Evolutionary conservation across 2,113 vertebrate species (phyloP), one percentile per base, ranked within the genome.

Genomic region (Nyctereutes procyonoides): DNA sequence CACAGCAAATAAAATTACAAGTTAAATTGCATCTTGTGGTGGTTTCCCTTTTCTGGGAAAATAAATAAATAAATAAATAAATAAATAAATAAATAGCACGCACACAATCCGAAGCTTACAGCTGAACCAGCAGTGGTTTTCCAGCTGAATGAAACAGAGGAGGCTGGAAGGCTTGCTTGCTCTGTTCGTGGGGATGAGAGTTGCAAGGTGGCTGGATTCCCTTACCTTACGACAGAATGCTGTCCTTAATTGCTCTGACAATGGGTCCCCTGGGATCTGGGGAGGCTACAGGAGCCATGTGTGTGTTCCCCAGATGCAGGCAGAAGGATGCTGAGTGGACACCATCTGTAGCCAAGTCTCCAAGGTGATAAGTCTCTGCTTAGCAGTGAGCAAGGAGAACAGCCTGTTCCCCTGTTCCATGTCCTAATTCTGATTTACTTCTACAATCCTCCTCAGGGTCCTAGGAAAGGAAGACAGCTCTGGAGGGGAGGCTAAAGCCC

Each of bases 1-100:
- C 76, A 56, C 30, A 35, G 74, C 97, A 98, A 98, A 98, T 96
- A 97, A 80, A 97, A 97, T 97, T 93, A 98, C 85, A 38, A 96
- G 85, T 89, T 93, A 94, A 97, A 96, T 32, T 32, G 74, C 94
- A 89, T 98, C 71, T 79, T 28, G 20, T 73, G 96, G 96, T 83
- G 88, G 80, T 53, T 85, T 77, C 60, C 73, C 58, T 80, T 69
- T 58, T 22, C 96, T 91, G 12, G 30, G 58, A 82, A 94, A 58
- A 2, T 2, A 26, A 43, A 19, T 63, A 8, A 14, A 32, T 13
- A n/a, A 35, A 19, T 77, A 6, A 17, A 53, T 10, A 76, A 76
- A 76, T 16, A 26, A 10, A 58, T 13, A n/a, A 35, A 19, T 77
- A 6, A 17, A 53, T 10, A 48, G 32, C 9, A 1, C 74, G 2